Evolutionary conservation across 2,113 vertebrate species (phyloP).

Genomic region (Pipa parva): DNA sequence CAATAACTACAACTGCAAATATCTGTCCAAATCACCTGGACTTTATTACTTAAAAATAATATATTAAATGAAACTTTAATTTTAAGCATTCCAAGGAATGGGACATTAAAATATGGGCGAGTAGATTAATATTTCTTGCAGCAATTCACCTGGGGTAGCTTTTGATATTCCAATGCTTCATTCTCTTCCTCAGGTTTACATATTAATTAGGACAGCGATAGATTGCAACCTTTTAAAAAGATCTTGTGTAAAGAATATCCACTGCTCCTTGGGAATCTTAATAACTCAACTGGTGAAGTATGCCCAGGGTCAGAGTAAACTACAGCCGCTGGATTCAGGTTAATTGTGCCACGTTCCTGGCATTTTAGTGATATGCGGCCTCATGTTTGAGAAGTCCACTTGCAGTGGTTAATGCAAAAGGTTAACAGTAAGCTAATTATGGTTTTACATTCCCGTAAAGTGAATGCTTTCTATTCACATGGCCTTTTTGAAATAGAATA

Average conservation of each 20-base stretch:
- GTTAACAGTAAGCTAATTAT: slow-evolving; percentile 38
- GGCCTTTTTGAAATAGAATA: slow-evolving; percentile 23
- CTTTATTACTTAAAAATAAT: no score
- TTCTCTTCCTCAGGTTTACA: neutral
- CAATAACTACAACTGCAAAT: no score
- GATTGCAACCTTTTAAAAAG: slow-evolving; percentile 31
- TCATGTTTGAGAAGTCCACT: slow-evolving; percentile 26
- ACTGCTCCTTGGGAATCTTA: slow-evolving; percentile 33
- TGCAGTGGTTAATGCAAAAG: slow-evolving; percentile 32
- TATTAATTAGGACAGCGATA: slow-evolving; percentile 33
- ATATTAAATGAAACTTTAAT: no score
- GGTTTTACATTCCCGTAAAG: slow-evolving; percentile 8
- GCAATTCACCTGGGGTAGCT: slow-evolving; percentile 45
- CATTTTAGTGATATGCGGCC: slow-evolving; percentile 45
- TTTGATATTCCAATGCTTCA: slow-evolving; percentile 10
- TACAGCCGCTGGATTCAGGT: slow-evolving; percentile 32
- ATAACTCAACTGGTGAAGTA: slow-evolving; percentile 44
- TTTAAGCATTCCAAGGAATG: no score
- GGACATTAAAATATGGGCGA: no score
- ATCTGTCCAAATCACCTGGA: no score
- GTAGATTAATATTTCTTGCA: slow-evolving; percentile 27
- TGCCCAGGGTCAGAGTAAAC: slow-evolving; percentile 44
- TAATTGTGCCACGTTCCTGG: slow-evolving; percentile 36
- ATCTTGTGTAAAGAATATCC: slow-evolving; percentile 7
- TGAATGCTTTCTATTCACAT: slow-evolving; percentile 11